Percentiles rank a stretch among this genome's conserved stretches.
Evolutionary conservation across 2,888 invertebrate genomes (phyloP).

Genomic region (Oxyteleia sp.): DNA sequence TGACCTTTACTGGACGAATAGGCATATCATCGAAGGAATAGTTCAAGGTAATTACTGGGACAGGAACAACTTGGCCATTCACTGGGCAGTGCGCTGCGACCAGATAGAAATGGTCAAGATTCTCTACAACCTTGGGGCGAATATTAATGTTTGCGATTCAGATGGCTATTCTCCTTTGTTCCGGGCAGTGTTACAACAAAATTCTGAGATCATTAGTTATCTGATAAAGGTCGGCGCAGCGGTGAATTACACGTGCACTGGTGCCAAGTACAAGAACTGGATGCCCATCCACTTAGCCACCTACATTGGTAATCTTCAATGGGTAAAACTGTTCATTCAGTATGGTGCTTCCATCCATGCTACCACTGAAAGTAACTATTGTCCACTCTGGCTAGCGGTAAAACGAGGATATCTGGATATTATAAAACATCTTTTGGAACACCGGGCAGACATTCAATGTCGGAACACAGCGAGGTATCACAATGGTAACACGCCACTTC

Average conservation of each 20-base stretch:
- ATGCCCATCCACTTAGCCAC: constrained; percentile 54
- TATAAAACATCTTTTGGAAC: constrained; percentile 35
- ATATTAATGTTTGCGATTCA: constrained; percentile 14
- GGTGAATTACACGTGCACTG: constrained; percentile 28
- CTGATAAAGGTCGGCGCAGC: constrained; percentile 34
- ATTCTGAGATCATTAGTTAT: constrained; percentile 1
- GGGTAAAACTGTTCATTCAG: constrained; percentile 38
- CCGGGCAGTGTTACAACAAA: constrained; percentile 39
- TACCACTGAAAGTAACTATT: constrained; percentile 24
- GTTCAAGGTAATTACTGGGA: constrained; percentile 19
- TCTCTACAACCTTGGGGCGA: background rate
- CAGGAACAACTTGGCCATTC: constrained; percentile 27
- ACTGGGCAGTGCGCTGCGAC: constrained; percentile 46
- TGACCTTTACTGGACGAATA: constrained; percentile 38
- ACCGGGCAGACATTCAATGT: constrained; percentile 59
- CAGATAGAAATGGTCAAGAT: constrained; percentile 38
- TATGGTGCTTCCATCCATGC: constrained; percentile 57
- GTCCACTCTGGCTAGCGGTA: constrained; percentile 57
- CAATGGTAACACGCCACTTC: constrained; percentile 43
- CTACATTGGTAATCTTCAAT: constrained; percentile 40
- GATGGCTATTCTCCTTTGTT: constrained; percentile 53
- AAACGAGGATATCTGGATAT: constrained; percentile 51
- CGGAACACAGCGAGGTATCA: constrained; percentile 38
- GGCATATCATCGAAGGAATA: constrained; percentile 21
- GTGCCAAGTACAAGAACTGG: constrained; percentile 33